phyloP scores from a whole-genome alignment of 2,888 invertebrate species.

The Drosophila mulleri region DNA sequence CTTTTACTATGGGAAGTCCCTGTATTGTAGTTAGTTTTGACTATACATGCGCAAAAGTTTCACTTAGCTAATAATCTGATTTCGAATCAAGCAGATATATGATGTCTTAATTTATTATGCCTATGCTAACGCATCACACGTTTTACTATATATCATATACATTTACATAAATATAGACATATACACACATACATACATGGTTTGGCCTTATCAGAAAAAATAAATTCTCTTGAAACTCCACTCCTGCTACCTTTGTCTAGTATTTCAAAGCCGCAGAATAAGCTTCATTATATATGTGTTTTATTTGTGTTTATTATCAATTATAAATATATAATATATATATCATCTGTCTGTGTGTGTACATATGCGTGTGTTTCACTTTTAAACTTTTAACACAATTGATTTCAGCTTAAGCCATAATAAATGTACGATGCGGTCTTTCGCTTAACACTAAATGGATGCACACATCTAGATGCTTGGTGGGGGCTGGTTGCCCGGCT shows the following conservation, averaged over 20 bases:
- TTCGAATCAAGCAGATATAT: neutral
- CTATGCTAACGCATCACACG: neutral
- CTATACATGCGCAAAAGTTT: neutral
- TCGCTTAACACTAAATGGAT: slow-evolving; percentile 19
- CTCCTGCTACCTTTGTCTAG: neutral
- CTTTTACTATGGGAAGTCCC: neutral
- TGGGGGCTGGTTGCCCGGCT: slow-evolving; percentile 74
- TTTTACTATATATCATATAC: neutral
- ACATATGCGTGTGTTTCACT: slow-evolving; percentile 27
- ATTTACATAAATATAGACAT: neutral
- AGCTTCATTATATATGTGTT: neutral
- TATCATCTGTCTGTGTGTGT: slow-evolving; percentile 1
- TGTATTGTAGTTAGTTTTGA: neutral
- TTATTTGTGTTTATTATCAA: slow-evolving; percentile 67
- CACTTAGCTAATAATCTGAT: neutral
- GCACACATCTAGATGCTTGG: slow-evolving; percentile 55
- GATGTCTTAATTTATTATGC: neutral
- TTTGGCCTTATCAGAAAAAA: neutral
- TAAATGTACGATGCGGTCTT: slow-evolving; percentile 13
- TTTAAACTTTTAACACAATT: slow-evolving; percentile 59
- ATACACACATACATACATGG: neutral
- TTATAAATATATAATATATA: slow-evolving; percentile 70
- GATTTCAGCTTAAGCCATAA: slow-evolving; percentile 35
- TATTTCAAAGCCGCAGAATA: neutral
- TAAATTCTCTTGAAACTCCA: neutral